Percentiles rank a stretch among this genome's conserved stretches.
Conservation (phyloP, 2,888 invertebrate genomes). For the Meghimatium bilineatum region DNA sequence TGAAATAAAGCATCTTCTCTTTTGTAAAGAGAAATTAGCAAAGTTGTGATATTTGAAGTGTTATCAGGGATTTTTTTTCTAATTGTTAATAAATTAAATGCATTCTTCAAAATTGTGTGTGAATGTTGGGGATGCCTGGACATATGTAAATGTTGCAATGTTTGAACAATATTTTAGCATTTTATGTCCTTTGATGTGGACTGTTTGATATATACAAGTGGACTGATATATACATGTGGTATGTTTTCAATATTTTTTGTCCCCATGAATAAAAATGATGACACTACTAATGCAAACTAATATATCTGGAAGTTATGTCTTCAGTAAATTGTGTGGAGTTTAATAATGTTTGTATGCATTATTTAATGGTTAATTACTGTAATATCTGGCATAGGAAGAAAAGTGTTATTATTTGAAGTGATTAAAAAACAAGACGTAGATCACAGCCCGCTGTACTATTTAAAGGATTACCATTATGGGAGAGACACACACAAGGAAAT, state of each 20-base stretch:
- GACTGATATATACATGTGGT: constrained; percentile 7
- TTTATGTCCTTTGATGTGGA: background rate
- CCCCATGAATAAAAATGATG: constrained; percentile 5
- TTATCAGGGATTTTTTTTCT: constrained; percentile 37
- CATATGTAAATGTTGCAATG: background rate
- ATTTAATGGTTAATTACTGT: too few relatives aligned
- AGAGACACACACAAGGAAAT: too few relatives aligned
- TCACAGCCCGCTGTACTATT: too few relatives aligned
- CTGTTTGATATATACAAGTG: too few relatives aligned
- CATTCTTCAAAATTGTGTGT: background rate
- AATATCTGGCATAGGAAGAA: too few relatives aligned
- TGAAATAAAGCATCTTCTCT: constrained; percentile 20
- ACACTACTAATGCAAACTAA: constrained; percentile 20
- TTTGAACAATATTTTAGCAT: background rate
- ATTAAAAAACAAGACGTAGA: too few relatives aligned
- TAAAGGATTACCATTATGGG: too few relatives aligned
- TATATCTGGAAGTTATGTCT: background rate
- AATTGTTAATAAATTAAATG: constrained; percentile 1
- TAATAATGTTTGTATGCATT: too few relatives aligned
- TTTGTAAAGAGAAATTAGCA: constrained; percentile 39
- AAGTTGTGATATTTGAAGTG: constrained; percentile 18
- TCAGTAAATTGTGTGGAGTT: background rate
- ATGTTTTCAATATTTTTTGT: background rate
- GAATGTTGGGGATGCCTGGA: too few relatives aligned
- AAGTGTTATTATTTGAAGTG: too few relatives aligned